Conservation (phyloP, 1,140 invertebrate genomes). For the Lucilia cuprina region DNA sequence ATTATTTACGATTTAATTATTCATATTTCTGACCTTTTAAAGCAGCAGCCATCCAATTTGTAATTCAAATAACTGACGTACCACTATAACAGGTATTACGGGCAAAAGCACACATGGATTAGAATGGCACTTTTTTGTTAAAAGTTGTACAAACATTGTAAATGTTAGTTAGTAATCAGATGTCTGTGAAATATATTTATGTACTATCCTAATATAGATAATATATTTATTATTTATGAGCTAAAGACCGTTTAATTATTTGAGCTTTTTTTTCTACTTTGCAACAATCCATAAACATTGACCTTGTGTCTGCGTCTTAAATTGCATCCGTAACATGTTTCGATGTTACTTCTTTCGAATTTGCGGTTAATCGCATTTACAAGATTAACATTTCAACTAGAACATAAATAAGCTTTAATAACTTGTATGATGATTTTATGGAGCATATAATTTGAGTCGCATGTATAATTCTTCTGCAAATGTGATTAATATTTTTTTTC, state of each 20-base stretch:
- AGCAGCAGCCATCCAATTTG: too few species aligned
- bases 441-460: background rate
- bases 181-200: too few species aligned
- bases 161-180: too few species aligned
- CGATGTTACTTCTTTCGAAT: background rate
- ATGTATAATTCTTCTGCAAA: background rate
- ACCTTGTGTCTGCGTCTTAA: slow-evolving; percentile 10
- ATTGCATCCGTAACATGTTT: slow-evolving; percentile 24
- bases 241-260: background rate
- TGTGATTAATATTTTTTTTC: background rate
- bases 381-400: background rate
- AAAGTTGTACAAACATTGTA: too few species aligned
- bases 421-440: background rate
- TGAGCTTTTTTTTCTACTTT: background rate
- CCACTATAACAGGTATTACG: too few species aligned
- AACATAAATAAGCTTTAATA: background rate
- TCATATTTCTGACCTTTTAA: too few species aligned
- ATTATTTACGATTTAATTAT: too few species aligned
- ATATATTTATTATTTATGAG: too few species aligned
- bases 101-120: too few species aligned
- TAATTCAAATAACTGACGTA: too few species aligned
- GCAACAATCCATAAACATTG: slow-evolving; percentile 5
- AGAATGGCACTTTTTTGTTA: too few species aligned
- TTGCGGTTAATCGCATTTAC: background rate
- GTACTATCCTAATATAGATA: too few species aligned